Evolutionary conservation across 92 coral and sea anemone genomes (phyloP).

Genomic region (Bergia sp.): DNA sequence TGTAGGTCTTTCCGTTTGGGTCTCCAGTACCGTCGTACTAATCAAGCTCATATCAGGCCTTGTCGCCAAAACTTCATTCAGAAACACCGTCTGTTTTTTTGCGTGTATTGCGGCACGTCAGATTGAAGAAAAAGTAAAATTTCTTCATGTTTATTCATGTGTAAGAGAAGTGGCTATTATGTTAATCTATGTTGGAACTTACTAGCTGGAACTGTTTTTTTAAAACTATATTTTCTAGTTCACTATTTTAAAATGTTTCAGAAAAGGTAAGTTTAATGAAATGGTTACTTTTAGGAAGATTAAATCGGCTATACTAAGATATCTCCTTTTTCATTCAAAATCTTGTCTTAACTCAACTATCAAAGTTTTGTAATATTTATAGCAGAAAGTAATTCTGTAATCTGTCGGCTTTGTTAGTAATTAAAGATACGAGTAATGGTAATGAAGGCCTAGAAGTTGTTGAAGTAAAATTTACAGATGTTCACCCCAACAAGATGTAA

Average conservation of each 20-base stretch:
- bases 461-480: background rate
- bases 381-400: background rate
- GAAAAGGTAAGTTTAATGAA: background rate
- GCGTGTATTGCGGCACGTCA: background rate
- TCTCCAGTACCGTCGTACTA: background rate
- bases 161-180: background rate
- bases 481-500: background rate
- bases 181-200: background rate
- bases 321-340: background rate
- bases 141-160: slow-evolving; percentile 11
- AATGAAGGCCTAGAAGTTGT: background rate
- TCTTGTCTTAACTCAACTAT: background rate
- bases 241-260: background rate
- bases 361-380: background rate
- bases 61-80: background rate
- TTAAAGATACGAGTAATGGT: background rate
- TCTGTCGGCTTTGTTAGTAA: background rate
- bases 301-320: too few species aligned
- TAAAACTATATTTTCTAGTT: background rate
- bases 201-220: background rate
- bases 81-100: background rate
- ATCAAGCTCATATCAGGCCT: background rate
- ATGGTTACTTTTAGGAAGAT: background rate
- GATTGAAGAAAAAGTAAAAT: slow-evolving; percentile 4
- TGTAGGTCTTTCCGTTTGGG: background rate